phyloP scores from a whole-genome alignment of 2,888 invertebrate species.

The Loripinus fragilis region DNA sequence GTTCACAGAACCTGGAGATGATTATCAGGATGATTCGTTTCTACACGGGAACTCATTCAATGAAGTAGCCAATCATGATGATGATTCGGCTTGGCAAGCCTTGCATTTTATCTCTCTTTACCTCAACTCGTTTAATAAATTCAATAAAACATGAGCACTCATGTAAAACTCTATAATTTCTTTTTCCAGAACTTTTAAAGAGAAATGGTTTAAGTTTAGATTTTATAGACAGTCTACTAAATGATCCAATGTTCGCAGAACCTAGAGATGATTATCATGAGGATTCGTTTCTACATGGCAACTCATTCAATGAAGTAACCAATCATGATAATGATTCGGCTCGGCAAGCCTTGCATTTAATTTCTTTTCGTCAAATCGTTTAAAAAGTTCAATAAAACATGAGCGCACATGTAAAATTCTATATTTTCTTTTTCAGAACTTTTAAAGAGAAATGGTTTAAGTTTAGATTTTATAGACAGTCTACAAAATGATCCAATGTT shows the following conservation, averaged over 20 bases:
- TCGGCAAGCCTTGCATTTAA: not conserved
- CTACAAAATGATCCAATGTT: not conserved
- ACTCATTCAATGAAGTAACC: not conserved
- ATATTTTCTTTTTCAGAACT: not conserved
- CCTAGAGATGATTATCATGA: not conserved
- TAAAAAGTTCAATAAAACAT: too few relatives aligned
- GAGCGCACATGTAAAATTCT: too few relatives aligned
- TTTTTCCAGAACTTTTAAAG: not conserved
- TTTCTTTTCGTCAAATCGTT: not conserved
- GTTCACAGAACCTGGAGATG: not conserved
- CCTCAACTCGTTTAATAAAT: too few relatives aligned
- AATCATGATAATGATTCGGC: not conserved
- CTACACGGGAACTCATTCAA: not conserved
- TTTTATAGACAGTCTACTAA: conserved; percentile 8
- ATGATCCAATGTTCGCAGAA: not conserved
- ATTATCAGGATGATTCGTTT: not conserved
- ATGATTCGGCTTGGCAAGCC: too few relatives aligned
- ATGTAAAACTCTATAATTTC: too few relatives aligned
- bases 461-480: conserved; percentile 8
- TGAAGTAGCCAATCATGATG: not conserved
- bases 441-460: not conserved
- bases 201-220: conserved; percentile 1
- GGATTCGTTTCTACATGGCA: not conserved
- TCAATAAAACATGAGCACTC: too few relatives aligned
- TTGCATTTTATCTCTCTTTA: too few relatives aligned